Evolutionary conservation across 1,140 invertebrate genomes (phyloP).

Genomic region (Drosophila bocqueti): DNA sequence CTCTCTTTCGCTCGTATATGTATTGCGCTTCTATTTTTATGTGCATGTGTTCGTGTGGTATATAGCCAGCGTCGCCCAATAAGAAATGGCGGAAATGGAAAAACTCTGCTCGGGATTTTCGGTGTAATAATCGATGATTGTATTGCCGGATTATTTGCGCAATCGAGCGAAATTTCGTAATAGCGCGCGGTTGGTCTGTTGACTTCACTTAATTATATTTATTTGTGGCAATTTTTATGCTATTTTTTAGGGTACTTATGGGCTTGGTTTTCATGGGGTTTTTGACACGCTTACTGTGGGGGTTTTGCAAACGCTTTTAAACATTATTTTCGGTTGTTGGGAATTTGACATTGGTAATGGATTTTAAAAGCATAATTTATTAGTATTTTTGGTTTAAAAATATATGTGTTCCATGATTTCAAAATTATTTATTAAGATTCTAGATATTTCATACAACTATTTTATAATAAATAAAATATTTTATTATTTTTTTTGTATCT

Average conservation of each 20-base stretch:
- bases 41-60: conserved; percentile 39
- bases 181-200: conserved; percentile 17
- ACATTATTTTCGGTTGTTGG: conserved; percentile 18
- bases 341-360: neutral
- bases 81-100: conserved; percentile 80
- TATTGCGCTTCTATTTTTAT: neutral
- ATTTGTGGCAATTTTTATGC: conserved; percentile 64
- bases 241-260: conserved; percentile 31
- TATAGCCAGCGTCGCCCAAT: conserved; percentile 64
- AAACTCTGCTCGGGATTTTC: conserved; percentile 57
- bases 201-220: conserved; percentile 68
- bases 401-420: no score
- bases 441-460: neutral
- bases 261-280: conserved; percentile 13
- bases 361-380: no score
- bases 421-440: neutral
- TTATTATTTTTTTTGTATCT: neutral
- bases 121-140: conserved; percentile 55
- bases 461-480: neutral
- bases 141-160: conserved; percentile 58
- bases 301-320: neutral
- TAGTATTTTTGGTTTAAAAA: neutral
- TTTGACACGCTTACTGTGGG: conserved; percentile 33
- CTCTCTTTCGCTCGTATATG: conserved; percentile 19
- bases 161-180: conserved; percentile 56